These are phyloP conservation scores for Anguilla obscura DNA, from an alignment of 2,797 vertebrate species.

Conservation along the genomic window DNA sequence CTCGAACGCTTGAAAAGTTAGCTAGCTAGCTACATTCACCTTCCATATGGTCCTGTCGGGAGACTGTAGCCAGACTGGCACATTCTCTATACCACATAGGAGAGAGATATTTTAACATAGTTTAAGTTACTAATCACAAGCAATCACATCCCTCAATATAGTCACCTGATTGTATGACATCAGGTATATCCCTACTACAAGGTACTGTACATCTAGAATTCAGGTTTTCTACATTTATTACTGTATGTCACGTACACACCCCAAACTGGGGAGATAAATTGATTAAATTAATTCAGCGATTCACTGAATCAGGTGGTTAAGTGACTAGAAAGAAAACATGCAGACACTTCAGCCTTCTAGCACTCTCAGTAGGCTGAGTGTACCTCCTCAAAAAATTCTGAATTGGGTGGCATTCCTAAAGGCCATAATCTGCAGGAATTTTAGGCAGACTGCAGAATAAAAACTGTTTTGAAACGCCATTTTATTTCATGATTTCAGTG, in stretches of 20 bases:
- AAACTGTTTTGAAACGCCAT: background rate
- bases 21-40: too few relatives aligned
- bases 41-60: too few relatives aligned
- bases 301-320: background rate
- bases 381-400: background rate
- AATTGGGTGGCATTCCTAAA: background rate
- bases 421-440: background rate
- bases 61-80: background rate
- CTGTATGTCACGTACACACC: background rate
- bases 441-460: background rate
- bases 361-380: too few relatives aligned
- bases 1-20: too few relatives aligned
- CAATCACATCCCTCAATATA: background rate
- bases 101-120: background rate
- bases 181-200: background rate
- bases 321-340: background rate
- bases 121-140: background rate
- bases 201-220: background rate
- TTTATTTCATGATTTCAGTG: background rate
- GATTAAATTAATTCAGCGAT: background rate
- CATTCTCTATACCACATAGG: background rate
- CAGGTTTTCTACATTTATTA: background rate
- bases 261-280: background rate
- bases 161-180: background rate
- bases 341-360: background rate